Base-by-base conservation (phyloP, 1,140 invertebrate species). In the Ceratosolen fusciceps region DNA sequence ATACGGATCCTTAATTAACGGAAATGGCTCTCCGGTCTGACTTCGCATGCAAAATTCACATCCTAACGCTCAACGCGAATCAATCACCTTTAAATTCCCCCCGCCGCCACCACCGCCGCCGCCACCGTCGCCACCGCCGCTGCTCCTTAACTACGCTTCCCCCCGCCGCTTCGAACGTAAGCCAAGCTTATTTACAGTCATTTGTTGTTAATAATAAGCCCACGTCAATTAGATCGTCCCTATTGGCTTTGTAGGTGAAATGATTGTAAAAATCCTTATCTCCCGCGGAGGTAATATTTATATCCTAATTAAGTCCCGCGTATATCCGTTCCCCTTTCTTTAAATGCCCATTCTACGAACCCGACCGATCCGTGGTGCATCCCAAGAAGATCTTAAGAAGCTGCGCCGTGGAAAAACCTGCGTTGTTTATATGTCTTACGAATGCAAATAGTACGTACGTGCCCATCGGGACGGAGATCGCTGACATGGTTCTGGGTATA, bases 261-360 rank as follows among this genome's bases (percentile, higher is more conserved):
- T 26, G 12, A 26, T 54, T 54, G 21, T 14, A 21, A 65, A 65
- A 34, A 65, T 34, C 31, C 2, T 4, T 37, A 19, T 5, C 29
- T 14, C 12, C 29, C n/a, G 3, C 2, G 29, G 7, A n/a, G n/a
- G 4, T 19, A 37, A 65, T 37, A 37, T 65, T 65, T 68, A 43
- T 43, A 24, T 37, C 7, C 24, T 26, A 70, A 49, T 70, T 70
- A 70, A 39, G 67, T 29, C 24, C 5, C 5, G 12, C 39, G 12
- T 67, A 39, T 43, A 70, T 70, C 29, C 43, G 16, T 24, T 70
- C n/a, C n/a, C n/a, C n/a, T n/a, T n/a, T n/a, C n/a, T 43, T 47
- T 12, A 24, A 49, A 31, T 29, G 26, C 58, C 3, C 10, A 60
- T 29, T 16, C 12, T 16, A 34, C 19, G 19, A 60, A 14, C 26